Percentiles rank a stretch among this genome's conserved stretches.
Conservation (phyloP, 1,140 invertebrate genomes). For the Globodera ellingtonae region DNA sequence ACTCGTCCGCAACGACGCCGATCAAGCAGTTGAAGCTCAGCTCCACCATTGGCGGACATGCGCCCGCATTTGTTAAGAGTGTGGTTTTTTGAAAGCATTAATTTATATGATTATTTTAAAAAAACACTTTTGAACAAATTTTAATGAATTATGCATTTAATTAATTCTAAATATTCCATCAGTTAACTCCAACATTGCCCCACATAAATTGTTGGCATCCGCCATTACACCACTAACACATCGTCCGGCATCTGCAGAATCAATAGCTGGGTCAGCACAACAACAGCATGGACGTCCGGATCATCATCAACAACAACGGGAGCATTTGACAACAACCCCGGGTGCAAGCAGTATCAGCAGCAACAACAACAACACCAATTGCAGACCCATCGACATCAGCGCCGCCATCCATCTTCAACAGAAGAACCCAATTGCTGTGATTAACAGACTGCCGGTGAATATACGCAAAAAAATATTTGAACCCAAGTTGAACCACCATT, state of each 20-base stretch:
- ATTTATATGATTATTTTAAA: background rate
- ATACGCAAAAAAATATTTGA: too few species aligned
- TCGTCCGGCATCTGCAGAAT: background rate
- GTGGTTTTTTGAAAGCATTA: background rate
- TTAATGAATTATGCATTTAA: background rate
- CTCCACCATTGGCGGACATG: slow-evolving; percentile 8
- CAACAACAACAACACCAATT: background rate
- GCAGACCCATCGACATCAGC: background rate
- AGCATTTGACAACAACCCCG: too few species aligned
- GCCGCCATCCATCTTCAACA: background rate
- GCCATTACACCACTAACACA: background rate
- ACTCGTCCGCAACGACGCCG: slow-evolving; percentile 39
- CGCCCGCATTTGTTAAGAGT: background rate
- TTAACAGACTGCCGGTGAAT: background rate
- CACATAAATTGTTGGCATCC: background rate
- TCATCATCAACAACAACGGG: too few species aligned
- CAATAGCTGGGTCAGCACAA: too few species aligned
- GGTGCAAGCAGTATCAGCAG: background rate
- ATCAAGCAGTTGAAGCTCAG: slow-evolving; percentile 42
- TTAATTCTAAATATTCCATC: too few species aligned
- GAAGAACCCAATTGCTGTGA: slow-evolving; percentile 4
- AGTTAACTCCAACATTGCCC: too few species aligned
- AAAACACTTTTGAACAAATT: background rate
- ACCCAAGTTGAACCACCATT: too few species aligned
- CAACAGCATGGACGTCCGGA: too few species aligned